A percentile compares a stretch with the other conserved stretches of the same genome.
Conservation (phyloP, 1,140 invertebrate species). For the Sipha flava region DNA sequence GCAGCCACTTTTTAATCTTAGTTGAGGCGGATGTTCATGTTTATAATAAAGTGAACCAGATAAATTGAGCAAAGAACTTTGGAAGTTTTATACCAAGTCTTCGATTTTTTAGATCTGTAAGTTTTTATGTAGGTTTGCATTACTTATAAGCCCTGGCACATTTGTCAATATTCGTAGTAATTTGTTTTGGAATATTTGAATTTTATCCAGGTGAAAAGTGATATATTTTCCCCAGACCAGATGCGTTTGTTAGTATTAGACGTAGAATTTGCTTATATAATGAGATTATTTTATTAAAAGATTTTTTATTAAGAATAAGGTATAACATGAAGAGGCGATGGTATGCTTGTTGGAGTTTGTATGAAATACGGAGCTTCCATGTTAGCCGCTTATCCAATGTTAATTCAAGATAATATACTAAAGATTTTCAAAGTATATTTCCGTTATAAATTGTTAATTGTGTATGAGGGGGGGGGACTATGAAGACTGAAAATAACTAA, state of each 20-base stretch:
- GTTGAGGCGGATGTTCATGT: too few relatives aligned
- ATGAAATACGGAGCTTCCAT: background rate
- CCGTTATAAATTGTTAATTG: too few relatives aligned
- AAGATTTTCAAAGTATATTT: background rate
- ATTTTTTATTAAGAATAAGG: background rate
- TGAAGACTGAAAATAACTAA: too few relatives aligned
- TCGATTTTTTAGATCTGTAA: background rate
- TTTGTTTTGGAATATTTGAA: background rate
- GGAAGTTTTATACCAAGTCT: background rate
- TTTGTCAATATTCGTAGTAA: background rate
- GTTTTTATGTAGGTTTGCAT: background rate
- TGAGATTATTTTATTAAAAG: background rate
- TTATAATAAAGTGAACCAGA: too few relatives aligned
- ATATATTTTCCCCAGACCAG: background rate
- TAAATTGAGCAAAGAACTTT: too few relatives aligned
- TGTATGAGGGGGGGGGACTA: too few relatives aligned
- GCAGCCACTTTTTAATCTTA: too few relatives aligned
- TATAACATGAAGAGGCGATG: too few relatives aligned
- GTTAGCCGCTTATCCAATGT: background rate
- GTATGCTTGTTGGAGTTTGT: too few relatives aligned
- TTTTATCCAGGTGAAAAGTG: background rate
- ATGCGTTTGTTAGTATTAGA: background rate
- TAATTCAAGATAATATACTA: background rate
- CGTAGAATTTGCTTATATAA: background rate
- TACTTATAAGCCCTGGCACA: background rate